A percentile compares a stretch with the other conserved stretches of the same genome.
Evolutionary conservation across 2,888 invertebrate genomes (phyloP).

Genomic region (Epistrophe eligans): DNA sequence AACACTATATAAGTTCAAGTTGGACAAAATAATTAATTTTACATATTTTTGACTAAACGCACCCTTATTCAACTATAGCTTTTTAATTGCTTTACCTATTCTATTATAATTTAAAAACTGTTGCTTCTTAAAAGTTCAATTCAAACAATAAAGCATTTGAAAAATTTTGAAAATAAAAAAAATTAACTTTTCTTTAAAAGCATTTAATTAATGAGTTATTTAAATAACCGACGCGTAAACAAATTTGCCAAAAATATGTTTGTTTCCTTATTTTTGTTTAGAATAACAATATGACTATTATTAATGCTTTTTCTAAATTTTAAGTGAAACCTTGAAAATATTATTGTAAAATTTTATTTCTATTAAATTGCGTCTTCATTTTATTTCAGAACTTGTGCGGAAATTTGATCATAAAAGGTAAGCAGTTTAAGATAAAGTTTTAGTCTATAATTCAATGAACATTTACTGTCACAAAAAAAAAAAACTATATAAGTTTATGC

Average conservation of each 20-base stretch:
- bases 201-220: background rate
- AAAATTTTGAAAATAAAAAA: too few species aligned
- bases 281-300: background rate
- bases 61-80: too few species aligned
- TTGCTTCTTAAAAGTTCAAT: too few species aligned
- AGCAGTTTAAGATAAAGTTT: background rate
- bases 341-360: background rate
- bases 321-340: constrained; percentile 1
- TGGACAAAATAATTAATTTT: too few species aligned
- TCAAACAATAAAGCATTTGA: too few species aligned
- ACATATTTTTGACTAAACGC: too few species aligned
- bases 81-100: too few species aligned
- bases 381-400: background rate
- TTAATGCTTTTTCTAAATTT: background rate
- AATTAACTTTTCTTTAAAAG: too few species aligned
- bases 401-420: constrained; percentile 7
- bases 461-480: background rate
- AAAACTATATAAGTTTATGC: background rate
- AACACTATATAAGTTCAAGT: too few species aligned
- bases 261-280: background rate
- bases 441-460: background rate
- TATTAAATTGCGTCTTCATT: background rate
- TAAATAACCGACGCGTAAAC: background rate
- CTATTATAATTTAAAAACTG: too few species aligned
- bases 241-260: background rate